Conservation (phyloP, 2,797 vertebrate species). For the Myotis findleyi region DNA sequence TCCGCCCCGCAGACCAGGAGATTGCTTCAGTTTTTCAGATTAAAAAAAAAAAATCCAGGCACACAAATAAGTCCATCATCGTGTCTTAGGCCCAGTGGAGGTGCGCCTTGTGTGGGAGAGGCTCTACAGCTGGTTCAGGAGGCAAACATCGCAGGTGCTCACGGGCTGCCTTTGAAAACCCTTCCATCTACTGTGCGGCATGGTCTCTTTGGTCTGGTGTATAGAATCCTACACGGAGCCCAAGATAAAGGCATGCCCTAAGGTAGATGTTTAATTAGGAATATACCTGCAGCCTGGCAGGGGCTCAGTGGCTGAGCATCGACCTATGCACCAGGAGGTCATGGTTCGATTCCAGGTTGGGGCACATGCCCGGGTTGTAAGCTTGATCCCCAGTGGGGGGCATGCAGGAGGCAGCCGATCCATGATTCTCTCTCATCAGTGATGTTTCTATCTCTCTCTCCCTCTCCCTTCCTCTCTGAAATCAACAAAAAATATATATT, state of each 20-base stretch:
- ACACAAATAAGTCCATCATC: conserved; percentile 72
- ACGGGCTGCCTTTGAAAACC: conserved; percentile 44
- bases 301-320: too few species aligned
- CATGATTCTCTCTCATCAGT: too few species aligned
- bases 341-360: too few species aligned
- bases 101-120: conserved; percentile 27
- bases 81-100: conserved; percentile 36
- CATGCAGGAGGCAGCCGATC: too few species aligned
- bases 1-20: conserved; percentile 14
- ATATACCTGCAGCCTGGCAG: too few species aligned
- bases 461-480: too few species aligned
- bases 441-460: too few species aligned
- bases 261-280: neutral
- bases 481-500: too few species aligned
- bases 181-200: neutral
- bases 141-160: conserved; percentile 6
- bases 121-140: neutral
- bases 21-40: conserved; percentile 52
- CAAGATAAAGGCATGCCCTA: neutral
- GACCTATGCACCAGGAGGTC: too few species aligned
- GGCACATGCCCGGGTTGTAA: too few species aligned
- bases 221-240: neutral
- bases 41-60: conserved; percentile 55
- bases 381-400: too few species aligned
- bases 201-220: neutral